phyloP scores from a whole-genome alignment of 2,888 invertebrate species.

The Prostheceraeus crozeri region DNA sequence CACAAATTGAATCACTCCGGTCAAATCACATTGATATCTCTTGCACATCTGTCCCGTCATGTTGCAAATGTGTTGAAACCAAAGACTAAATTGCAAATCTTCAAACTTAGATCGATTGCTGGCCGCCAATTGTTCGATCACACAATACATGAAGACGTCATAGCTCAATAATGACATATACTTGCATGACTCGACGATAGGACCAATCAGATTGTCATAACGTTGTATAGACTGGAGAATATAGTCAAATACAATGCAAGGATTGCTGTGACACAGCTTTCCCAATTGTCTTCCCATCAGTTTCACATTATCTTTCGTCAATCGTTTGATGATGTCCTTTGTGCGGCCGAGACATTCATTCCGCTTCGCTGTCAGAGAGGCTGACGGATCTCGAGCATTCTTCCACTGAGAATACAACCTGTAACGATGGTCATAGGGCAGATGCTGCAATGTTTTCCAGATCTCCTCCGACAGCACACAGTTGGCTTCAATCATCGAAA shows the following conservation, averaged over 20 bases:
- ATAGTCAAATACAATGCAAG: constrained; percentile 85
- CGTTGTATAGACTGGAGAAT: constrained; percentile 57
- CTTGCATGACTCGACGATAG: constrained; percentile 93
- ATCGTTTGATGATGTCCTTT: constrained; percentile 77
- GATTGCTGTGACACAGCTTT: constrained; percentile 89
- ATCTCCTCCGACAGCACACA: constrained; percentile 92
- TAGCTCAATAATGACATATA: constrained; percentile 87
- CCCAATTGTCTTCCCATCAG: constrained; percentile 89
- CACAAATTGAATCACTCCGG: constrained; percentile 88
- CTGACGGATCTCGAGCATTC: constrained; percentile 74
- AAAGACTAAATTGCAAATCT: constrained; percentile 35
- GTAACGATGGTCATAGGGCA: constrained; percentile 57
- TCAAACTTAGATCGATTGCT: constrained; percentile 25
- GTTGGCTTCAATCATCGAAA: constrained; percentile 84
- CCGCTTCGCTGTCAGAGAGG: constrained; percentile 72
- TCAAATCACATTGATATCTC: constrained; percentile 89
- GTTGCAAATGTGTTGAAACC: constrained; percentile 64
- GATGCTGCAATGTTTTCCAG: constrained; percentile 67
- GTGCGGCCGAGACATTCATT: constrained; percentile 82
- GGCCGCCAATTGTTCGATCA: constrained; percentile 79
- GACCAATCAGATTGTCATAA: constrained; percentile 75
- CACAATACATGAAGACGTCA: constrained; percentile 87
- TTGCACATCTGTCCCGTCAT: constrained; percentile 93
- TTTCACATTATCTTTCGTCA: constrained; percentile 93
- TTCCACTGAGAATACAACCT: constrained; percentile 90